Base-by-base conservation (phyloP, 2,797 vertebrate species). In the Erpetoichthys calabaricus region DNA sequence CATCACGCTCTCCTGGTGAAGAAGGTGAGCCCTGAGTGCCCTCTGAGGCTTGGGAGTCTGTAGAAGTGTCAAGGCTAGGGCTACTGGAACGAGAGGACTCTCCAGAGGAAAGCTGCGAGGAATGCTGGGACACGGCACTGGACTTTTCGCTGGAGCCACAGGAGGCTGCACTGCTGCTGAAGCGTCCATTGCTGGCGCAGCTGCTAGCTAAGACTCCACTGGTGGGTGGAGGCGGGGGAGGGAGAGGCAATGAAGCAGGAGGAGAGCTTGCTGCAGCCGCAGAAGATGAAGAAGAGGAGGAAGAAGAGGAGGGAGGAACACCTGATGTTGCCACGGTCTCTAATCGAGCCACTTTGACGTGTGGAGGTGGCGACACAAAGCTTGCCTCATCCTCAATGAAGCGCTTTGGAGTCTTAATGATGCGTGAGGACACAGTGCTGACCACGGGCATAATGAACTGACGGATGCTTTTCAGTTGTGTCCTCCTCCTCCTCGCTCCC, bases 391-490 rank as follows among this genome's bases (percentile, higher is more conserved):
- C 96, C 67, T 98, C 93, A 45, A 99, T 98, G 73, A 99, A 98
- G 47, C 96, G 88, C 68, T 97, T 92, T 10, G 95, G 96, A 3
- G 95, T 98, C 74, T 97, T 98, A 62, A 99, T 99, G 71, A 98
- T 94, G 50, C 96, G 83, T 0, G 91, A 89, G 8, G 95, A 99
- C 68, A 98, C 92, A 0, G 94, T 94, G 45, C 96, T 98, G 65
- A 99, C 94, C n/a, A 98, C 94, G 0, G 96, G 96, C 96, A 99
- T 99, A 67, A 99, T 97, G 73, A 98, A 98, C 81, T 98, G 95
- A 2, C 96, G 80, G 64, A 99, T 98, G 56, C 94, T 97, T 68
- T 98, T 99, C 41, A 97, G 87, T 61, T 92, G 94, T 1, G 92
- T 95, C 70, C 94, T 82, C 52, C 83, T 85, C 63, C 86, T 86